Conservation (phyloP, 1,140 invertebrate genomes). For the Drosophila ironensis region DNA sequence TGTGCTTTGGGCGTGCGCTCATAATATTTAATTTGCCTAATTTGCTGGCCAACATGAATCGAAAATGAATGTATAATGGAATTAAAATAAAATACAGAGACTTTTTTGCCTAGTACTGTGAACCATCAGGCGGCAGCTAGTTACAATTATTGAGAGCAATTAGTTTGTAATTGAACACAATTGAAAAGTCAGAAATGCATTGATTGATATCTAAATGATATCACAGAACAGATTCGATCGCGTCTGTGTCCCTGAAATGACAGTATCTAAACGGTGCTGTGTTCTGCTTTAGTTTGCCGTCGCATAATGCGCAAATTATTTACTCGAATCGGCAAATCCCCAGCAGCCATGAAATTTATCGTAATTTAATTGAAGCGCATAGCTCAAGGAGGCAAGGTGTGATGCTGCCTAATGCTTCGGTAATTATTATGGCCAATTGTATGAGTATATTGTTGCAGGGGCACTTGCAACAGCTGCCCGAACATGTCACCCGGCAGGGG, state of each 20-base stretch:
- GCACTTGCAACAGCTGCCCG: conserved; percentile 18
- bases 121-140: background rate
- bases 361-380: conserved; percentile 53
- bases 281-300: conserved; percentile 14
- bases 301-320: conserved; percentile 25
- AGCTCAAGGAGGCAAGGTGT: conserved; percentile 56
- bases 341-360: conserved; percentile 32
- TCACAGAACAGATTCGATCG: too few relatives aligned
- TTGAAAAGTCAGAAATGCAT: background rate
- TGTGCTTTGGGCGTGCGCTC: conserved; percentile 10
- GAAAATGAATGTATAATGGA: conserved; percentile 11
- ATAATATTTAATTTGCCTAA: conserved; percentile 29
- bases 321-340: conserved; percentile 1
- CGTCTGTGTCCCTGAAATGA: too few relatives aligned
- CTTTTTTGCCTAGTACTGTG: background rate
- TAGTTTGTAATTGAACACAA: background rate
- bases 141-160: background rate
- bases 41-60: conserved; percentile 9
- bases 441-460: conserved; percentile 41
- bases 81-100: background rate
- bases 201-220: too few relatives aligned
- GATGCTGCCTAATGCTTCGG: conserved; percentile 65
- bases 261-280: too few relatives aligned
- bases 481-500: background rate
- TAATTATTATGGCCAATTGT: conserved; percentile 53